Conservation (phyloP, 2,888 invertebrate genomes). For the Rotaria socialis region DNA sequence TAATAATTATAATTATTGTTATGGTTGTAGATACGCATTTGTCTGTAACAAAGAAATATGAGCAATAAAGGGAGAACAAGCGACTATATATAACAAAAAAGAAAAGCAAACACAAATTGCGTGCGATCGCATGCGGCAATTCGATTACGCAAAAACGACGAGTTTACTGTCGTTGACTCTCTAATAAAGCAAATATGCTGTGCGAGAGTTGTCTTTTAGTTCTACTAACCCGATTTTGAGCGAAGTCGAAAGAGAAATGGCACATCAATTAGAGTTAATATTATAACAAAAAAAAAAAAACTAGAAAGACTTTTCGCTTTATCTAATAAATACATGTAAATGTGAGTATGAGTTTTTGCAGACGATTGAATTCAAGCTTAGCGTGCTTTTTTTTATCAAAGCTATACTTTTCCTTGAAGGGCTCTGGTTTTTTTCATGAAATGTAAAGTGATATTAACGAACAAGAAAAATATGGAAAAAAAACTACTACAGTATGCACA, state of each 20-base stretch:
- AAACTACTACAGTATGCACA: background rate
- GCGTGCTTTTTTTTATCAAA: background rate
- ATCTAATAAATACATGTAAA: background rate
- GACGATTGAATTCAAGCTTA: background rate
- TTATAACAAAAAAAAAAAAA: background rate
- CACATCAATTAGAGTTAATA: background rate
- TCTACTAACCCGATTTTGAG: background rate
- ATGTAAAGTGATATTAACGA: background rate
- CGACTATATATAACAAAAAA: background rate
- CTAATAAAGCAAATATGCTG: background rate
- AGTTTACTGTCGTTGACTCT: background rate
- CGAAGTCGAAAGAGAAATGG: background rate
- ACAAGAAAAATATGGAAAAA: background rate
- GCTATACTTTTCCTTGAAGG: background rate
- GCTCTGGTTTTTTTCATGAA: background rate
- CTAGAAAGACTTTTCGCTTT: background rate
- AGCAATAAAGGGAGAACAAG: background rate
- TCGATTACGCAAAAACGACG: conserved; percentile 1
- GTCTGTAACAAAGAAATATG: background rate
- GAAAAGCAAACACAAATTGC: background rate
- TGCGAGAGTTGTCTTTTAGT: background rate
- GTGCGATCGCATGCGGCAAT: background rate
- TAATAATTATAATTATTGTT: background rate
- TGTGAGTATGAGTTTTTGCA: background rate
- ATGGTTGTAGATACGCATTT: background rate